Evolutionary conservation across 2,888 invertebrate genomes (phyloP), one percentile per base, ranked within the genome.

Genomic region (Melolontha melolontha): DNA sequence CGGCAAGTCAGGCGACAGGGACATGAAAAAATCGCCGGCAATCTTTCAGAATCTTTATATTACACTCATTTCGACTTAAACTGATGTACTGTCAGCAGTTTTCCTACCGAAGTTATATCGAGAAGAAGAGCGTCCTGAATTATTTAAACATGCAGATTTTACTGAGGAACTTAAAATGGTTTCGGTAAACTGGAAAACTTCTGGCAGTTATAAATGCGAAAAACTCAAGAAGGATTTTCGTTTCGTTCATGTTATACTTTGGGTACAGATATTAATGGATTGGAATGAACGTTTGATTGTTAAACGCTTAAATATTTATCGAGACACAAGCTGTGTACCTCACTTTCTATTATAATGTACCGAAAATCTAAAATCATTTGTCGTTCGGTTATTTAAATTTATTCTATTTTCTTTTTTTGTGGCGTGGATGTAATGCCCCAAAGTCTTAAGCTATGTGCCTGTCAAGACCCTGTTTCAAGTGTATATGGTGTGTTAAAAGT

Each of bases 11-110:
- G 14, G 11, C 27, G 40, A 41, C 59, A 39, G 16, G 54, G 66
- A 69, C 69, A 50, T 44, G 69, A 69, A 81, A 79, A 80, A 81
- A 81, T 81, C 75, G 77, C 76, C 71, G 69, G 76, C 79, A 80
- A 80, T 81, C 79, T 79, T 80, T 81, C 80, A 81, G 79, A 80
- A 81, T 81, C 81, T 81, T 80, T 81, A 80, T 80, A 81, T 81
- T 81, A 76, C 80, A 73, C 74, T 75, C 68, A 66, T 77, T 77
- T 73, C 73, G 79, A 78, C 78, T 76, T 59, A 74, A 78, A 80
- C 78, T 80, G 79, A 81, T 81, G 80, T 77, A 78, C 79, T 78
- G 80, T 78, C 79, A 77, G 75, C 76, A 72, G 74, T 73, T 72
- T 27, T 44, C 44, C 27, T 14, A 68, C 71, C 74, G 68, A 72